A percentile compares a stretch with the other conserved stretches of the same genome.
Evolutionary conservation across 2,888 invertebrate species (phyloP).

Genomic region (Matsumyia berberina): DNA sequence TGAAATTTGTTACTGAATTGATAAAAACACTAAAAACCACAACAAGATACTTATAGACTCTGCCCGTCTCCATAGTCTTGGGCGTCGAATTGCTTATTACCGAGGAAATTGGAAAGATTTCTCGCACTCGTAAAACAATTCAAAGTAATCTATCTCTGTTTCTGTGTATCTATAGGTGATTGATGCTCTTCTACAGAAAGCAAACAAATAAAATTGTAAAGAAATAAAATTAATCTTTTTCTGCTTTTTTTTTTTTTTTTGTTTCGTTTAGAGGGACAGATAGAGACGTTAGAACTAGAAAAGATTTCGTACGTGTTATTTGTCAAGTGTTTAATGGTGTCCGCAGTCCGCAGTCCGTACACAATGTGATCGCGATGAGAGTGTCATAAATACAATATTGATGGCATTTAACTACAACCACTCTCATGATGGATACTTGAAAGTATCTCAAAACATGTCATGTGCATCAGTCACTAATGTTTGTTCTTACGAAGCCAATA

Average conservation of each 20-base stretch:
- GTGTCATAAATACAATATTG: constrained; percentile 56
- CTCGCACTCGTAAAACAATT: constrained; percentile 57
- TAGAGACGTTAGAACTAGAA: constrained; percentile 34
- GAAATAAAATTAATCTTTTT: constrained; percentile 72
- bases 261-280: constrained; percentile 1
- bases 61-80: constrained; percentile 4
- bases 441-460: constrained; percentile 26
- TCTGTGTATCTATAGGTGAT: constrained; percentile 66
- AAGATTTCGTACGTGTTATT: constrained; percentile 54
- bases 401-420: constrained; percentile 15
- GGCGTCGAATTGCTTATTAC: neutral
- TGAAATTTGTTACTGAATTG: constrained; percentile 31
- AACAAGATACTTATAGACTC: constrained; percentile 39
- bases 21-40: constrained; percentile 31
- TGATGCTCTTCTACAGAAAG: constrained; percentile 71
- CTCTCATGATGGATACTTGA: constrained; percentile 47
- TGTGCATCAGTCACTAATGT: constrained; percentile 36
- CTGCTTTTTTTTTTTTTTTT: constrained; percentile 9
- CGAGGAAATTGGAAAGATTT: constrained; percentile 13
- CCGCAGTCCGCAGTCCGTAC: no score
- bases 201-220: constrained; percentile 74
- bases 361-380: constrained; percentile 42
- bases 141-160: constrained; percentile 65
- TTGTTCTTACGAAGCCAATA: constrained; percentile 17
- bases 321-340: constrained; percentile 61